Evolutionary conservation across 2,888 invertebrate species (phyloP).

Genomic region (Himalopsyche tibetana): DNA sequence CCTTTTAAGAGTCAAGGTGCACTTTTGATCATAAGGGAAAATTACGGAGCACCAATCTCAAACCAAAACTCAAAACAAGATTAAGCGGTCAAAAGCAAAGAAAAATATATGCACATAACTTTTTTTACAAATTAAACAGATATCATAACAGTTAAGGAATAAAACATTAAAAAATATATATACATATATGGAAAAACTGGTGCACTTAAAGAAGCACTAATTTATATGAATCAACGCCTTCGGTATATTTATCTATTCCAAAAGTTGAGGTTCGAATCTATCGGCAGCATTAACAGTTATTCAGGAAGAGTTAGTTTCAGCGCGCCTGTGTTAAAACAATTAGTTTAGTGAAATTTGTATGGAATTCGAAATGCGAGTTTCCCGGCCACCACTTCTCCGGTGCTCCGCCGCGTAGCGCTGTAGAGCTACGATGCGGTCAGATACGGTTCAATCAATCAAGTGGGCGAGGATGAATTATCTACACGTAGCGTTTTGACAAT

Average conservation of each 20-base stretch:
- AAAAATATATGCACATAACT: no score
- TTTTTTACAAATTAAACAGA: no score
- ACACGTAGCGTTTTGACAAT: slow-evolving; percentile 12
- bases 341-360: background rate
- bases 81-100: no score
- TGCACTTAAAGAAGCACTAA: no score
- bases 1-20: no score
- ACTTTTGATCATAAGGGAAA: no score
- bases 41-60: no score
- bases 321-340: background rate
- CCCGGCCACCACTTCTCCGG: background rate
- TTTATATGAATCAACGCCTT: no score
- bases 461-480: slow-evolving; percentile 26
- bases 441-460: slow-evolving; percentile 28
- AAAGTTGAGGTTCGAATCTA: background rate
- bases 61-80: no score
- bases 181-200: no score
- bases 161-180: no score
- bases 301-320: background rate
- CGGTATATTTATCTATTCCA: background rate
- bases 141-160: no score
- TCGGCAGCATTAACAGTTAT: background rate
- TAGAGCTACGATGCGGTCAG: slow-evolving; percentile 34
- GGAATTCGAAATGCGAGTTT: background rate
- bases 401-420: background rate